Base-by-base conservation (phyloP, 2,113 vertebrate species). In the Eulemur rufifrons region DNA sequence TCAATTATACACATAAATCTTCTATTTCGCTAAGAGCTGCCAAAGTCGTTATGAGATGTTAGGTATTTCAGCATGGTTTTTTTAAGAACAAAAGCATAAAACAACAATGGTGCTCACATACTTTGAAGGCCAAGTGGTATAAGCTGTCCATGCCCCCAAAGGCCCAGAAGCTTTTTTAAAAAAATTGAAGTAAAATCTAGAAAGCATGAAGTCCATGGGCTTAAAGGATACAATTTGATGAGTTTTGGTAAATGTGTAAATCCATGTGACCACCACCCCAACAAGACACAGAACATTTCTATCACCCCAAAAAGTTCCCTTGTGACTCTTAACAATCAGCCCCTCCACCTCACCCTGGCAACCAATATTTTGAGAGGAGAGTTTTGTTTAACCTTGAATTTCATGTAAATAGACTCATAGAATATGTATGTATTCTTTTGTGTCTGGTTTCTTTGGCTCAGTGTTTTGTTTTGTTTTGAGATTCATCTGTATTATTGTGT, bases 311-410 rank as follows among this genome's bases (percentile, higher is more conserved):
- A 11, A 64, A 27, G 25, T 39, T 66, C 32, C 71, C 52, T 45
- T 80, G 29, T 61, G 23, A 63, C 78, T 54, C 5, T 69, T 69
- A 47, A 52, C 0, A 68, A 15, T 61, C 76, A 69, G 32, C 20
- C 8, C 27, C 15, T 37, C 59, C 12, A 47, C 73, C 37, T 21
- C 0, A 32, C 6, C 11, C 29, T 3, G 13, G 45, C 45, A 87
- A 73, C n/a, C 56, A 34, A 0, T 37, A 45, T 37, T 84, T 32
- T 42, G 18, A 23, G 2, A 56, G n/a, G 32, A 83, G 5, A 37
- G 23, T 54, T 88, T 84, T 69, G 14, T 42, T 84, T 76, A 71
- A 42, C 84, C 61, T 91, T 61, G 56, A 83, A n/a, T 82, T 94
- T 73, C 52, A 42, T 8, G 45, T 25, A 71, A 64, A 83, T 12